These are phyloP conservation scores for Coenonympha glycerion DNA, from an alignment of 2,888 invertebrate genomes.

Conservation along the genomic window DNA sequence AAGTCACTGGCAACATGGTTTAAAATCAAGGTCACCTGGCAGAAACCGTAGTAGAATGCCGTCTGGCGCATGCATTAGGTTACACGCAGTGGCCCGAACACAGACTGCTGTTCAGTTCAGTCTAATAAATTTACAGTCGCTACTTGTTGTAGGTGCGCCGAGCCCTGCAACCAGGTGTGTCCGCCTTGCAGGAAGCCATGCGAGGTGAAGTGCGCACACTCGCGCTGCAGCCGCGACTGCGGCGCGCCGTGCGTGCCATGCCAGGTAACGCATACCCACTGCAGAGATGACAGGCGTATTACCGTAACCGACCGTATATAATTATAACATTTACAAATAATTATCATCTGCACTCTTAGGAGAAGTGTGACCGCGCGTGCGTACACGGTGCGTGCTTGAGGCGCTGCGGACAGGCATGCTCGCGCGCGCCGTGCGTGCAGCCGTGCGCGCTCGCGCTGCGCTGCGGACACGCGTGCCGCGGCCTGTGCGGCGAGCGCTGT, in stretches of 20 bases:
- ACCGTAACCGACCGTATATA: too few species aligned
- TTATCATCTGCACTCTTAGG: too few species aligned
- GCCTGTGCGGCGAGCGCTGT: constrained; percentile 83
- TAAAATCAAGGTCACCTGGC: too few species aligned
- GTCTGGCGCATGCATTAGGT: too few species aligned
- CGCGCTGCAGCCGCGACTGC: constrained; percentile 68
- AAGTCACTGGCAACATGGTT: too few species aligned
- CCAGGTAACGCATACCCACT: constrained; percentile 40
- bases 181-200: constrained; percentile 73
- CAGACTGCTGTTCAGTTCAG: too few species aligned
- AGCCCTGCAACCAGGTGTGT: constrained; percentile 74
- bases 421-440: constrained; percentile 52
- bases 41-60: too few species aligned
- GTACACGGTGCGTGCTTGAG: constrained; percentile 64
- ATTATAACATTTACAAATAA: too few species aligned
- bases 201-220: constrained; percentile 68
- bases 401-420: constrained; percentile 65
- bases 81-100: too few species aligned
- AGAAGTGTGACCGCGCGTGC: constrained; percentile 61
- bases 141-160: constrained; percentile 63
- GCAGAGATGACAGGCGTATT: too few species aligned
- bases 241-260: constrained; percentile 73
- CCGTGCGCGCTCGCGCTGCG: constrained; percentile 49
- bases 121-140: too few species aligned
- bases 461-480: constrained; percentile 80